A percentile compares a stretch with the other conserved stretches of the same genome.
Evolutionary conservation across 2,888 invertebrate species (phyloP).

Genomic region (Epirrhoe alternata): DNA sequence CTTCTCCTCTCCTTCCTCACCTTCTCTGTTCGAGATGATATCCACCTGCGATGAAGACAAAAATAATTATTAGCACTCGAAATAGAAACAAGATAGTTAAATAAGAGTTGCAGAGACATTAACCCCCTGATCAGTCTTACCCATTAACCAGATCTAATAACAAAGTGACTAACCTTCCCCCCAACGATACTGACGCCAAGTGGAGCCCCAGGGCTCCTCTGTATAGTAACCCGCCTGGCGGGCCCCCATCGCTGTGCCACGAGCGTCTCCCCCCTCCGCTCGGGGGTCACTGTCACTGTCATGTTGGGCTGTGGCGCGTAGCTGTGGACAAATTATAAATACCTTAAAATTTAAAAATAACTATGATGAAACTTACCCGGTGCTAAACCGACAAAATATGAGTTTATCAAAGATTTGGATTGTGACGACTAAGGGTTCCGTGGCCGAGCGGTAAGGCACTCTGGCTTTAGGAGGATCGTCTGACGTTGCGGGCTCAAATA

Average conservation of each 20-base stretch:
- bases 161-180: slow-evolving; percentile 88
- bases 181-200: slow-evolving; percentile 99
- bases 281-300: slow-evolving; percentile 79
- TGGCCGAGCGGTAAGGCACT: no score
- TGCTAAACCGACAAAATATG: no score
- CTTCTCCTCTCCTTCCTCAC: slow-evolving; percentile 89
- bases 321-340: slow-evolving; percentile 48
- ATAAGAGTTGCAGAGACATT: no score
- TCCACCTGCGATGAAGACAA: slow-evolving; percentile 85
- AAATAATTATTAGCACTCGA: no score
- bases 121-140: no score
- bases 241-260: slow-evolving; percentile 93
- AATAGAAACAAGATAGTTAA: no score
- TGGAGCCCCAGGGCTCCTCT: slow-evolving; percentile 89
- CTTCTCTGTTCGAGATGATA: slow-evolving; percentile 87
- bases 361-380: no score
- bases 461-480: no score
- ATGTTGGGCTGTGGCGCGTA: slow-evolving; percentile 69
- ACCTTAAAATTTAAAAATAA: background rate
- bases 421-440: no score
- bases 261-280: slow-evolving; percentile 64
- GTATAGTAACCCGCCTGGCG: slow-evolving; percentile 90
- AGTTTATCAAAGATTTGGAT: no score
- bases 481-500: no score
- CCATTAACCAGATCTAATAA: no score